phyloP scores from a whole-genome alignment of 2,888 invertebrate species.

The Altica lythri region DNA sequence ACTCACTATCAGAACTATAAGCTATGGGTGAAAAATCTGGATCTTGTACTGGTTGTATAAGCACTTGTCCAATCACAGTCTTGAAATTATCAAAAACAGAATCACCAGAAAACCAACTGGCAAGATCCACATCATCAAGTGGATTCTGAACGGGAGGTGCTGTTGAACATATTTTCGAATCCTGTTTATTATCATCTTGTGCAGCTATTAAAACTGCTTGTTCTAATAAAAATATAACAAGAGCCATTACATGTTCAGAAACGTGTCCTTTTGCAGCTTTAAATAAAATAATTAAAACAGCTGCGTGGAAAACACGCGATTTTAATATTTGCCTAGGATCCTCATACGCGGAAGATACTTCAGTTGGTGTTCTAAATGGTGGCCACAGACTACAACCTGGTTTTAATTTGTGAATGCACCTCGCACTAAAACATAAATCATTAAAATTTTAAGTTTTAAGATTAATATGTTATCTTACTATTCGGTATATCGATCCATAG shows the following conservation, averaged over 20 bases:
- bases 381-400: conserved; percentile 68
- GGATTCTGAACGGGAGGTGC: conserved; percentile 35
- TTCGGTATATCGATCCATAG: conserved; percentile 90
- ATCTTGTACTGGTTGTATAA: conserved; percentile 63
- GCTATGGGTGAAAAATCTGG: conserved; percentile 61
- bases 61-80: conserved; percentile 68
- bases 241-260: conserved; percentile 86
- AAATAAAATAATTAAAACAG: conserved; percentile 81
- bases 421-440: conserved; percentile 42
- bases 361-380: conserved; percentile 75
- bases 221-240: conserved; percentile 85
- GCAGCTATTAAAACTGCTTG: conserved; percentile 69
- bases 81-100: conserved; percentile 77
- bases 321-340: conserved; percentile 69
- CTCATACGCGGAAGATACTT: conserved; percentile 67
- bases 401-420: conserved; percentile 52
- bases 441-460: background rate
- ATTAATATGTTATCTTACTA: conserved; percentile 67
- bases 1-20: conserved; percentile 70
- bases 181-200: conserved; percentile 54
- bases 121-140: conserved; percentile 63
- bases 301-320: conserved; percentile 70
- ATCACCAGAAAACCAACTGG: conserved; percentile 73
- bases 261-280: conserved; percentile 79
- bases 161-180: conserved; percentile 60